Percentiles rank a stretch among this genome's conserved stretches.
phyloP scores from a whole-genome alignment of 2,797 vertebrate genomes.

The Lepilemur ruficaudatus region DNA sequence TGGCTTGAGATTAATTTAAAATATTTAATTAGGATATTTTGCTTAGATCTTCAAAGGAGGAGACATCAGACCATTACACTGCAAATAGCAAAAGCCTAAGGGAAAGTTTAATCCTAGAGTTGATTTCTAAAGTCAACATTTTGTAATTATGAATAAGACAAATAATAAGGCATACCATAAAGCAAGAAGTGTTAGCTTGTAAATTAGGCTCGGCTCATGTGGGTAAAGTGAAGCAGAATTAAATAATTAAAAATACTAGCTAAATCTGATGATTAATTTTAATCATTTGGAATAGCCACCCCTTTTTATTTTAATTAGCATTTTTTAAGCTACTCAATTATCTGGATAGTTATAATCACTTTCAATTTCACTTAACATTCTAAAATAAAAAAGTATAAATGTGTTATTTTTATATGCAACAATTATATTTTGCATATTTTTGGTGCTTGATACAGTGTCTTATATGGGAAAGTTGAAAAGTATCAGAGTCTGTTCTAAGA shows the following conservation, averaged over 20 bases:
- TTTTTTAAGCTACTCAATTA: background rate
- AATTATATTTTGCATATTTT: background rate
- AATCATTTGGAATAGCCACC: background rate
- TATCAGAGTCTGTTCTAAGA: background rate
- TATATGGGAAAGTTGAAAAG: background rate
- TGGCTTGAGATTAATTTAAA: background rate
- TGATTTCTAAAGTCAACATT: background rate
- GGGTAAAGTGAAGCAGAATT: background rate
- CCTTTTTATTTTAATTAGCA: background rate
- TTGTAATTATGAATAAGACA: background rate
- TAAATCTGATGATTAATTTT: constrained; percentile 34
- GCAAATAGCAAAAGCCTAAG: background rate
- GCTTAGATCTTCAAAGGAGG: background rate
- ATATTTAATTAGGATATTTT: background rate
- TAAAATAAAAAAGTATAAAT: background rate
- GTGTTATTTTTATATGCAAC: constrained; percentile 3
- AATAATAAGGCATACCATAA: background rate
- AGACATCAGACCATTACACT: background rate
- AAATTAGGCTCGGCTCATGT: background rate
- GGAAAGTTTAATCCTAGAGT: background rate
- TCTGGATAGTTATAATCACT: background rate
- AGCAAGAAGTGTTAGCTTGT: background rate
- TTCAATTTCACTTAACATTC: background rate
- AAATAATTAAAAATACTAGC: background rate
- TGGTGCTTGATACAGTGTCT: background rate